Evolutionary conservation across 1,140 invertebrate species (phyloP).

Genomic region (Drosophila bocqueti): DNA sequence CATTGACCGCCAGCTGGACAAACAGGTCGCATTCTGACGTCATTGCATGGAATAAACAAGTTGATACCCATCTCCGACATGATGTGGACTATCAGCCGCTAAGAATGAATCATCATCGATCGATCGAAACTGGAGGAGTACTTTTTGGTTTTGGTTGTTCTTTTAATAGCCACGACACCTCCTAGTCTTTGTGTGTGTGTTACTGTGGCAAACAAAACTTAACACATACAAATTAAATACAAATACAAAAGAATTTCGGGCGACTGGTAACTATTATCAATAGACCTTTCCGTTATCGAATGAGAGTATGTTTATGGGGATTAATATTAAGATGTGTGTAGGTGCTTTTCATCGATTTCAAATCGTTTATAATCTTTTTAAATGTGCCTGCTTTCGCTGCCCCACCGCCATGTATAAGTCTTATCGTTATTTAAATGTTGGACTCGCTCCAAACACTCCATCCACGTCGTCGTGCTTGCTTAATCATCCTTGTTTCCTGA

Average conservation of each 20-base stretch:
- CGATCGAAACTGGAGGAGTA: conserved; percentile 35
- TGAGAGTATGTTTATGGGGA: conserved; percentile 37
- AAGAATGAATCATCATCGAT: conserved; percentile 54
- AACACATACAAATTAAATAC: conserved; percentile 45
- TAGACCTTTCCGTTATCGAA: conserved; percentile 54
- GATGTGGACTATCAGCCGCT: conserved; percentile 45
- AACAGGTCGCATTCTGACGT: conserved; percentile 57
- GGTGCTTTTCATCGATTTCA: conserved; percentile 47
- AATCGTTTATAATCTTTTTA: conserved; percentile 68
- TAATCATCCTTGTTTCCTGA: conserved; percentile 85
- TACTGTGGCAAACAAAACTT: conserved; percentile 52
- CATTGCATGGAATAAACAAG: conserved; percentile 24
- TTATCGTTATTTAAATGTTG: conserved; percentile 85
- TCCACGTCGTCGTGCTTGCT: conserved; percentile 65
- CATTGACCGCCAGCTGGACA: conserved; percentile 24
- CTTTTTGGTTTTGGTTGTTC: conserved; percentile 51
- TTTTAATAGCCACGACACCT: conserved; percentile 55
- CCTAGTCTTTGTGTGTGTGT: conserved; percentile 13
- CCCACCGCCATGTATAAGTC: conserved; percentile 74
- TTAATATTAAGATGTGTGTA: conserved; percentile 53
- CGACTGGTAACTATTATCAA: conserved; percentile 37
- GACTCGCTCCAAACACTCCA: conserved; percentile 72
- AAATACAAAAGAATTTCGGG: conserved; percentile 17
- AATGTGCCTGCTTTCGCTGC: conserved; percentile 55
- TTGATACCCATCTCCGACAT: conserved; percentile 41